Conservation (phyloP, 2,888 invertebrate genomes). For the Polyploca ridens region DNA sequence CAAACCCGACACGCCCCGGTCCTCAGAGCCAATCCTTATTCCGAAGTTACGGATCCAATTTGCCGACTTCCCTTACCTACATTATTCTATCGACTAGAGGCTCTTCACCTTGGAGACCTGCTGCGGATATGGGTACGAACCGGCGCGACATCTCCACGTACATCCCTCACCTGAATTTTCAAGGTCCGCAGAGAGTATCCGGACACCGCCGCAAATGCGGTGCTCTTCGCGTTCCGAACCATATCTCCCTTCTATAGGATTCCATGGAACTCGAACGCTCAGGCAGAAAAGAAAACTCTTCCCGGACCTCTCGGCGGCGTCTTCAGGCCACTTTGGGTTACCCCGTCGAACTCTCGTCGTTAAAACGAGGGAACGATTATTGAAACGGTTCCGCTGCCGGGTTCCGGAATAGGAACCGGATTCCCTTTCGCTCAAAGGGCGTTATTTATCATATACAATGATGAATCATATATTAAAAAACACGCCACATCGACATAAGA, state of each 20-base stretch:
- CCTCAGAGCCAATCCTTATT: conserved; percentile 90
- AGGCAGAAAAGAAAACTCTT: conserved; percentile 75
- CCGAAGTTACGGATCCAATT: conserved; percentile 87
- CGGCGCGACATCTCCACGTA: conserved; percentile 61
- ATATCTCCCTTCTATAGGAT: conserved; percentile 81
- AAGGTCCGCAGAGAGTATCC: conserved; percentile 61
- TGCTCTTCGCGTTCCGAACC: conserved; percentile 73
- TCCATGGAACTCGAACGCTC: conserved; percentile 77
- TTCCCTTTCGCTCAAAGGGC: conserved; percentile 37
- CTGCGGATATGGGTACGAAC: conserved; percentile 89
- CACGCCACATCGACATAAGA: too few species aligned
- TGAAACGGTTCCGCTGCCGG: conserved; percentile 81
- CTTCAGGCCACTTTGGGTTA: conserved; percentile 81
- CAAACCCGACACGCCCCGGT: conserved; percentile 85
- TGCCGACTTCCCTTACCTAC: conserved; percentile 89
- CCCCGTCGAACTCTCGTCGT: conserved; percentile 23
- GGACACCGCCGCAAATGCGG: conserved; percentile 52
- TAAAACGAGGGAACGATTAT: conserved; percentile 69
- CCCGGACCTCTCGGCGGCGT: conserved; percentile 80
- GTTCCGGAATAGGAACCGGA: conserved; percentile 73
- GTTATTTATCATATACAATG: too few species aligned
- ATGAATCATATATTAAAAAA: too few species aligned
- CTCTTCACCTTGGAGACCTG: conserved; percentile 90
- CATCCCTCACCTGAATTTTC: conserved; percentile 63
- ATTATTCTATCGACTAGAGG: conserved; percentile 87